These are phyloP conservation scores for Papilio polytes DNA, from an alignment of 1,140 invertebrate genomes.

Conservation along the genomic window DNA sequence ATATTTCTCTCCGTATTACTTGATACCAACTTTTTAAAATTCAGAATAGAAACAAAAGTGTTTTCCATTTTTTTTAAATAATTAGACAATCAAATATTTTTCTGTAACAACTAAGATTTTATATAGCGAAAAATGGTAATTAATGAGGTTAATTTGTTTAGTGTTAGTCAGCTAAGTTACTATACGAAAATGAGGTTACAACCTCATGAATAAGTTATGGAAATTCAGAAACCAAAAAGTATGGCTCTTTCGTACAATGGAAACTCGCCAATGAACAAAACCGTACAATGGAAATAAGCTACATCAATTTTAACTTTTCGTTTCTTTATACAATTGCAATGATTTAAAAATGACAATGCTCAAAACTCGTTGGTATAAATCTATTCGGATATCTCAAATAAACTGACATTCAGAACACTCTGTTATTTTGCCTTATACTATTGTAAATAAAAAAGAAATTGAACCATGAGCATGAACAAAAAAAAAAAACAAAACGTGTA, in stretches of 20 bases:
- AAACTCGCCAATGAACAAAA: not conserved
- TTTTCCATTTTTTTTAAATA: not conserved
- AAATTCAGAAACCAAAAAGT: not conserved
- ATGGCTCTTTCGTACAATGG: not conserved
- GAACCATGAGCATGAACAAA: slow-evolving; percentile 15
- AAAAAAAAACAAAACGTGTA: slow-evolving; percentile 13
- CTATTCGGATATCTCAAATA: not conserved
- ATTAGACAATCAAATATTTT: not conserved
- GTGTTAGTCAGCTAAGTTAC: not conserved
- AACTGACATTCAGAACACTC: not conserved
- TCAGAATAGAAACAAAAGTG: not conserved
- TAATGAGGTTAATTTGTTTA: not conserved
- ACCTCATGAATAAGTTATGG: not conserved
- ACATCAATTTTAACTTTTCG: not conserved
- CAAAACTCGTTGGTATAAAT: no score
- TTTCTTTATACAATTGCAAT: no score
- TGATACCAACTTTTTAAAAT: not conserved
- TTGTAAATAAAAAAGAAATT: slow-evolving; percentile 5
- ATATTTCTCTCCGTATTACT: not conserved
- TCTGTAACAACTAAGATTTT: not conserved
- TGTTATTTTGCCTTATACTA: not conserved
- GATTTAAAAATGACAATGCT: no score
- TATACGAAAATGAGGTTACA: not conserved
- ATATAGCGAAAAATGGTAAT: not conserved
- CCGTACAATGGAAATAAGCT: not conserved